phyloP scores from a whole-genome alignment of 2,113 vertebrate species.

The Brienomyrus brachyistius region DNA sequence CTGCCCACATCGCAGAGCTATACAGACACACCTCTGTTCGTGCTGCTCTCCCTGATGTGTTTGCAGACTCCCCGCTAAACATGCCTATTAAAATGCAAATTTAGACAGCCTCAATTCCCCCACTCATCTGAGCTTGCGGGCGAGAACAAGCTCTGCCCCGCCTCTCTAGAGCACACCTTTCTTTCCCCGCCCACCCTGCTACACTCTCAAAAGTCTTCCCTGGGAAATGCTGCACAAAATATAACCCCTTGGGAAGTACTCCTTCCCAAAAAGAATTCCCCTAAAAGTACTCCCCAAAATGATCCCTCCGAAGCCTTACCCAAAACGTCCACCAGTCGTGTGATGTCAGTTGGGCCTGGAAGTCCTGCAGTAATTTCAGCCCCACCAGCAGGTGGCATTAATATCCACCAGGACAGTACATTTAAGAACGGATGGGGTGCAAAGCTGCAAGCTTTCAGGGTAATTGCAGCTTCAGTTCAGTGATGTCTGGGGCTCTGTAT shows the following conservation, averaged over 20 bases:
- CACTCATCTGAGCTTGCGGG: neutral
- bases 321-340: neutral
- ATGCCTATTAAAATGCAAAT: constrained; percentile 6
- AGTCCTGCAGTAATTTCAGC: neutral
- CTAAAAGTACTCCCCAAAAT: neutral
- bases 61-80: constrained; percentile 1
- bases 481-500: neutral
- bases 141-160: neutral
- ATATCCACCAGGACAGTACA: neutral
- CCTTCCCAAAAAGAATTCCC: neutral
- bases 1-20: no score
- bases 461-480: neutral
- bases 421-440: neutral
- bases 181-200: neutral
- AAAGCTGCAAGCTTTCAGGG: neutral
- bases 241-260: neutral
- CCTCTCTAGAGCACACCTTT: neutral
- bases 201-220: neutral
- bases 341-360: neutral
- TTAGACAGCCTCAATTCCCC: constrained; percentile 9
- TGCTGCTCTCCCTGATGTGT: neutral
- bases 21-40: neutral
- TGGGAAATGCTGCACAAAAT: neutral
- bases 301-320: neutral
- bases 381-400: neutral